Base-by-base conservation (phyloP, 2,113 vertebrate genomes). In the Protomyctophum bolini region DNA sequence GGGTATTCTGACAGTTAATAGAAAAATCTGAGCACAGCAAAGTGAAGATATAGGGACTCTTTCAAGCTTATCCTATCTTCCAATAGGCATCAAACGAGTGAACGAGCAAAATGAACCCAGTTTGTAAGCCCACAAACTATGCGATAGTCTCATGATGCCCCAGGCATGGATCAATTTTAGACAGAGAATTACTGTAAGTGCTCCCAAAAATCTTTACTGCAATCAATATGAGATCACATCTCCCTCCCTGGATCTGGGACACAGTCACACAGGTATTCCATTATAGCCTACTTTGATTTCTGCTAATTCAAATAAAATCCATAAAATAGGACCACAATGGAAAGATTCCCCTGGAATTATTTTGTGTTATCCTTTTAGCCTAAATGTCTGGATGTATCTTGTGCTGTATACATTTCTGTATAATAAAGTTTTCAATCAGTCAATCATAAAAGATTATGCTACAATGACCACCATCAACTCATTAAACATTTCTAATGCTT, bases 401-500 rank as follows among this genome's bases (percentile, higher is more conserved):
- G 21, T 21, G 21, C 21, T 21, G 21, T 2, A 21, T 21, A 21
- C 21, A 21, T 21, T 21, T 21, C 21, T 21, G 21, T 21, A 21
- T 21, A 21, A 21, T 21, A 21, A 21, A 1, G 21, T 21, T 21
- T 21, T 21, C 21, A 21, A 21, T 21, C 21, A 21, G 21, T 21
- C 21, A 21, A 21, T 21, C 21, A 21, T 1, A 21, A 21, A 21
- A 21, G 21, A 21, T 21, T 21, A 21, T 0, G 45, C 60, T 54
- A 57, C 63, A 75, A 28, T 29, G 45, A 54, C 55, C 74, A 12
- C 9, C 28, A n/a, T 65, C 50, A 50, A 66, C 57, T 68, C 65
- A 82, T 70, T 33, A 50, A 65, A 58, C 62, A 12, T 68, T 49
- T 77, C 78, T 67, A 15, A 58, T 68, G 76, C 50, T 49, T 29